Percentiles rank a stretch among this genome's conserved stretches.
These are phyloP conservation scores for Lampropteryx suffumata DNA, from an alignment of 2,888 invertebrate species.

Conservation along the genomic window DNA sequence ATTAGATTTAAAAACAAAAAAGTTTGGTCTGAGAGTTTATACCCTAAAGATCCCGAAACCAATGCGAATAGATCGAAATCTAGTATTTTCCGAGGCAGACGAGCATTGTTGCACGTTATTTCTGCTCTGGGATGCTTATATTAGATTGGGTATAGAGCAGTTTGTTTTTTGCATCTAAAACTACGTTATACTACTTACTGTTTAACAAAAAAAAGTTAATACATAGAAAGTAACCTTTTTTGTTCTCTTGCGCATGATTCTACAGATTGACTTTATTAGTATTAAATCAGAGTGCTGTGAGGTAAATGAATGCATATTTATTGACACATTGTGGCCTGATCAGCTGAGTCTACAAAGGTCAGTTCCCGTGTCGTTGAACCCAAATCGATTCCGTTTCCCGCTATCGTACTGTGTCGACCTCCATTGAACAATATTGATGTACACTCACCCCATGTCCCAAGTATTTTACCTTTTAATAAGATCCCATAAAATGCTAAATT, in stretches of 20 bases:
- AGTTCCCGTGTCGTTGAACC: conserved; percentile 77
- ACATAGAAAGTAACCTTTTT: not conserved
- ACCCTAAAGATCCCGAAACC: conserved; percentile 31
- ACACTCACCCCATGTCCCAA: conserved; percentile 30
- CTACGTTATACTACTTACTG: no score
- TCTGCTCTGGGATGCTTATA: conserved; percentile 14
- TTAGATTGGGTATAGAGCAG: conserved; percentile 8
- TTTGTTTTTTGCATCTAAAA: no score
- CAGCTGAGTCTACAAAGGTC: conserved; percentile 79
- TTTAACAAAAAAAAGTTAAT: no score
- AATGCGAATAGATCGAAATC: conserved; percentile 32
- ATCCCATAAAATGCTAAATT: not conserved
- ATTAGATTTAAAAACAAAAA: conserved; percentile 23
- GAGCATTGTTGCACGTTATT: conserved; percentile 28
- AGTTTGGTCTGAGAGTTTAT: conserved; percentile 25
- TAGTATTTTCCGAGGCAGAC: conserved; percentile 22
- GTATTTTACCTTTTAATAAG: conserved; percentile 16
- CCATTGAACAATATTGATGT: conserved; percentile 63
- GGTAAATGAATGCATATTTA: conserved; percentile 33
- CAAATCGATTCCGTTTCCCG: conserved; percentile 77
- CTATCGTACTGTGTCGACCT: conserved; percentile 59
- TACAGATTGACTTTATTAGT: no score
- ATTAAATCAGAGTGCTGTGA: conserved; percentile 1
- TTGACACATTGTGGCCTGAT: conserved; percentile 53
- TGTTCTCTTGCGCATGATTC: no score